A percentile compares a stretch with the other conserved stretches of the same genome.
phyloP scores from a whole-genome alignment of 2,113 vertebrate species.

The Protomyctophum bolini region DNA sequence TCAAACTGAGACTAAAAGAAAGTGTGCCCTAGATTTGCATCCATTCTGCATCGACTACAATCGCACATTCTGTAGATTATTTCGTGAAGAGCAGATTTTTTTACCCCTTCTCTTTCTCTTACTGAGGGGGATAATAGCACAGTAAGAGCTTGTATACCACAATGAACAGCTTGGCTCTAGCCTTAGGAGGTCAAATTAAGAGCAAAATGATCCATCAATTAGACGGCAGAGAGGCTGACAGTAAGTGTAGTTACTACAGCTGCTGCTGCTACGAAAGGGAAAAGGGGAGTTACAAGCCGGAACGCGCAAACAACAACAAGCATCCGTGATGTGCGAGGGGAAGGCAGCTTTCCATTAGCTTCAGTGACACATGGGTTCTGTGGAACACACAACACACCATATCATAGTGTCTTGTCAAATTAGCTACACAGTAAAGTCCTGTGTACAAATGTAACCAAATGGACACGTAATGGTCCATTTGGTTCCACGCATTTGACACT shows the following conservation, averaged over 20 bases:
- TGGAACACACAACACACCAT: conserved; percentile 38
- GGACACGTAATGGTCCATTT: no score
- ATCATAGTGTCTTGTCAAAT: conserved; percentile 41
- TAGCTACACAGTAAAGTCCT: neutral
- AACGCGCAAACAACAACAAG: conserved; percentile 1
- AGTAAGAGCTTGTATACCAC: conserved; percentile 51
- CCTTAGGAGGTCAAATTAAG: conserved; percentile 77
- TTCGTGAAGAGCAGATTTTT: conserved; percentile 65
- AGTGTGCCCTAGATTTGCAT: neutral
- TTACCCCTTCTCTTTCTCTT: conserved; percentile 4
- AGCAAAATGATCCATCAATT: conserved; percentile 76
- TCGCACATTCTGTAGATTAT: conserved; percentile 19
- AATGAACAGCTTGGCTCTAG: conserved; percentile 71
- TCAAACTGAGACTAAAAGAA: neutral
- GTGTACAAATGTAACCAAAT: no score
- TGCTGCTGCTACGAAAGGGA: conserved; percentile 37
- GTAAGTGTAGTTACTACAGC: conserved; percentile 67
- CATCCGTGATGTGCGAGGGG: neutral
- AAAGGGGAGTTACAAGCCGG: conserved; percentile 14
- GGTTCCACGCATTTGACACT: no score
- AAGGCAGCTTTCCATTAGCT: conserved; percentile 54
- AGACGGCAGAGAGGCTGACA: conserved; percentile 59
- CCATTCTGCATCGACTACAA: neutral
- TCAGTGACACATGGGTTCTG: conserved; percentile 49
- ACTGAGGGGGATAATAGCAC: conserved; percentile 54